Base-by-base conservation (phyloP, 1,140 invertebrate genomes). In the Ooceraea biroi region DNA sequence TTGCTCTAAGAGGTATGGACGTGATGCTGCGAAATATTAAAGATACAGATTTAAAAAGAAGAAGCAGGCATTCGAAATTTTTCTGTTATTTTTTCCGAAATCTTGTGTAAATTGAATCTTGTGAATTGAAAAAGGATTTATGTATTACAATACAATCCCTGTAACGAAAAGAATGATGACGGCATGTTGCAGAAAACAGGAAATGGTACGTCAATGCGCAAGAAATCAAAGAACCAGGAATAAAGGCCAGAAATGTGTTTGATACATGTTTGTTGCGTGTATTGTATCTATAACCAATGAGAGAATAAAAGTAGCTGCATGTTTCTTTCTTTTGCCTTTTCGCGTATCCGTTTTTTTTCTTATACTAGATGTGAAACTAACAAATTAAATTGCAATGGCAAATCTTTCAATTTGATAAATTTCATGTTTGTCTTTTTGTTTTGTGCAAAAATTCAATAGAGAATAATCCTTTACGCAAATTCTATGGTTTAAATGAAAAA, bases 221-320 rank as follows among this genome's bases (percentile, higher is more conserved):
- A 73, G n/a, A 73, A 58, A n/a, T 73, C 52, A 58, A 7, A 58
- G 3, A 36, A 7, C 2, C 36, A 36, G 36, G 7, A 73, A 44
- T 57, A 58, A 73, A 58, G 4, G 14, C 30, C 3, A 73, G 36
- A 73, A 44, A 25, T 73, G 3, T 58, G 17, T 57, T 36, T 57
- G 7, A 17, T 25, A 25, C 57, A 5, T 36, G 7, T 36, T 36
- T 44, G 10, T 58, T 44, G 14, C 19, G 0, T 22, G 17, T 19
- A 52, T 27, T 73, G 3, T n/a, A 55, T 27, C 58, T 44, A n/a
- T 58, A 72, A 58, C 5, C 36, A 58, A 60, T 73, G 41, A 46
- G 19, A 19, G 12, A 25, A 1, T 0, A 22, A 36, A 55, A 36
- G 10, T 5, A 61, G 17, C 4, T 27, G 0, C 19, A 25, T 48